phyloP scores from a whole-genome alignment of 2,888 invertebrate species.

The Patella caerulea region DNA sequence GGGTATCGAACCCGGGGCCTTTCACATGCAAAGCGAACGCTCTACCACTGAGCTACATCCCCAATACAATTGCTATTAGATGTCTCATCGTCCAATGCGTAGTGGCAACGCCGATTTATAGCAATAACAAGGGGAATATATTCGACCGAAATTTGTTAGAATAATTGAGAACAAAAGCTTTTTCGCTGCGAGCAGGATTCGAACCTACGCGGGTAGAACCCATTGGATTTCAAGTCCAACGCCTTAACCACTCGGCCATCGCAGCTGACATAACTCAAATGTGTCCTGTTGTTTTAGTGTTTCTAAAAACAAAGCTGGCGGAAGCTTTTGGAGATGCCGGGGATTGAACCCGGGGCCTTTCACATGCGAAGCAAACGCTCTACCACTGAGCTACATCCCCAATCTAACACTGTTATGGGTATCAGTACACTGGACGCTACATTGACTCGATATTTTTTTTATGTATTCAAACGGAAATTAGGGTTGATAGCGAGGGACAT shows the following conservation, averaged over 20 bases:
- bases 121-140: too few relatives aligned
- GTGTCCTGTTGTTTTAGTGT: too few relatives aligned
- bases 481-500: too few relatives aligned
- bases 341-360: conserved; percentile 50
- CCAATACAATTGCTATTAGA: background rate
- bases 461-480: too few relatives aligned
- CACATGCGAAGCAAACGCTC: conserved; percentile 50
- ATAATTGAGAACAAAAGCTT: too few relatives aligned
- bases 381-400: conserved; percentile 51
- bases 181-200: conserved; percentile 13
- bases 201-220: conserved; percentile 25
- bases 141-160: too few relatives aligned
- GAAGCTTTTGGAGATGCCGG: conserved; percentile 39
- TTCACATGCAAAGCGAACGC: conserved; percentile 31
- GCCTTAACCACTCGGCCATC: conserved; percentile 30
- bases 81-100: too few relatives aligned
- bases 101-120: too few relatives aligned
- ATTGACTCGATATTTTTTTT: too few relatives aligned
- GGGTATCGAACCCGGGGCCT: conserved; percentile 27
- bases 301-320: too few relatives aligned
- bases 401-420: background rate
- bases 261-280: background rate
- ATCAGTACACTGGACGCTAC: too few relatives aligned
- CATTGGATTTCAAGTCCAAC: conserved; percentile 28
- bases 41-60: conserved; percentile 31